Evolutionary conservation across 1,140 invertebrate genomes (phyloP), one percentile per base, ranked within the genome.

Genomic region (Carcinoscorpius rotundicauda): DNA sequence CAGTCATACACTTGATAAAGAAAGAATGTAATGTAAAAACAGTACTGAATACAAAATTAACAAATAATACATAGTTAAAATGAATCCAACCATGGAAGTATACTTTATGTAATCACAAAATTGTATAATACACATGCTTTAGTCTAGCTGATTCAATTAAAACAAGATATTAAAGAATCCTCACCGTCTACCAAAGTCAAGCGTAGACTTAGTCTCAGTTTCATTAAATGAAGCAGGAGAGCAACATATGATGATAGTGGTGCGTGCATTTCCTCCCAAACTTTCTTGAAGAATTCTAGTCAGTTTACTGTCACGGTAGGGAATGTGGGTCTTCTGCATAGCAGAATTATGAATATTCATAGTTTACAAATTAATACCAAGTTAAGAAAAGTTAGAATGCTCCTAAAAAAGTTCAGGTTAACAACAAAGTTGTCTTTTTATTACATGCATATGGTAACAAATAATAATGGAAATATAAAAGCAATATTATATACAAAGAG

Each of bases 161-260:
- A 29, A 29, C 29, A 29, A 29, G 29, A 29, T 29, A 29, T 29
- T 29, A 29, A 29, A 29, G 29, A 29, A 29, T 29, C 29, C 29
- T 52, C 65, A 68, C 66, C 66, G 85, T 81, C 89, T 87, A 74
- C 97, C 97, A 79, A 99, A 99, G 75, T 99, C 91, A 10, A 99
- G 81, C 4, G 97, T 99, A 5, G 96, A 98, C 76, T 98, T 98
- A 1, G 97, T 99, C 83, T 99, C 97, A 56, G 91, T 86, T 78
- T 99, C 97, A 76, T 99, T 99, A 75, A 94, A 99, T 60, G 93
- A 96, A n/a, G 97, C 97, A 29, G 97, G 97, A 0, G 97, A 99
- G 77, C 95, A 98, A 77, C 97, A 99, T 75, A 99, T 99, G 65
- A 99, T 93, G 73, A 99, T 98, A 10, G 97, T 99, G 52, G 95